Evolutionary conservation across 2,797 vertebrate genomes (phyloP), one percentile per base, ranked within the genome.

Genomic region (Heterohyrax brucei): DNA sequence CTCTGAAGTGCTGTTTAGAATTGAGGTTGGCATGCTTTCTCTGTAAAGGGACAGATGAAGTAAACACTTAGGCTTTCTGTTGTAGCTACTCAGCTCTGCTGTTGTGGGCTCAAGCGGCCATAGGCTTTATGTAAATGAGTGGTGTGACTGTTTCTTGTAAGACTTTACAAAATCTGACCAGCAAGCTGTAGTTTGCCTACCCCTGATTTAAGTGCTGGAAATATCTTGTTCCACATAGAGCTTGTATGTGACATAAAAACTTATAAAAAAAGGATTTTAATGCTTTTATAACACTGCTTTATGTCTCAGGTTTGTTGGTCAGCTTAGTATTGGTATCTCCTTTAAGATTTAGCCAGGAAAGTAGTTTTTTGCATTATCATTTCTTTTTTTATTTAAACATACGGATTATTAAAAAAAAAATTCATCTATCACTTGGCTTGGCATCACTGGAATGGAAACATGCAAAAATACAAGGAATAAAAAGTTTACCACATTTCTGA

Each of bases 221-320:
- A 21, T 75, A 39, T 53, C 22, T 70, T 76, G 56, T 30, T 62
- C 46, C 83, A 39, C 53, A 59, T 39, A 85, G 30, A 85, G 30
- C 44, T 92, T 80, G n/a, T 56, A 4, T 84, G 73, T 18, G 75
- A 46, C 5, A 44, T 50, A 92, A 28, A 88, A 83, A 48, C 13
- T 76, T 44, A 5, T 70, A 44, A 80, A 89, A 75, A 59, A 18
- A 72, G 61, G 28, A 19, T 64, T 95, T 70, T 26, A 75, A 62
- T 82, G 39, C 19, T 87, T 86, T 95, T 70, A 59, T 93, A 50
- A 77, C 10, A 80, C 33, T 73, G 22, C 59, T 88, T 61, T 44
- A 10, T 95, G 18, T 87, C 18, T 87, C 46, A 79, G 39, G 39
- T 56, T 96, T 84, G 33, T 89, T 92, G 76, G 19, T 70, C 68